Percentiles rank a stretch among this genome's conserved stretches.
Evolutionary conservation across 2,113 vertebrate species (phyloP).

Genomic region (Eptesicus fuscus): DNA sequence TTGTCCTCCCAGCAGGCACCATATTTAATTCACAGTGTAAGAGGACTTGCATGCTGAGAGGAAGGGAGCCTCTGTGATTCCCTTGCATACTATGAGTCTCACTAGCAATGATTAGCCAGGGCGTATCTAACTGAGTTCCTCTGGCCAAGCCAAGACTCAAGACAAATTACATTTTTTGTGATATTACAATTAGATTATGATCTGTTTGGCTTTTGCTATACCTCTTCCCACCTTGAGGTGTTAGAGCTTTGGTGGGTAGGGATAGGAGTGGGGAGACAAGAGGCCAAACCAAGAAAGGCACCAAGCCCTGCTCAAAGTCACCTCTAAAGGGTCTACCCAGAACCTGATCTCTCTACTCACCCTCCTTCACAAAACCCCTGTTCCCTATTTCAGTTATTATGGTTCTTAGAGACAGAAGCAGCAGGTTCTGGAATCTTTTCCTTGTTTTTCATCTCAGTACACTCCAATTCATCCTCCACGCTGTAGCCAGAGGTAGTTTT

Average conservation of each 20-base stretch:
- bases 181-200: background rate
- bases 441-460: background rate
- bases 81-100: background rate
- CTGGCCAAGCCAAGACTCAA: background rate
- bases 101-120: background rate
- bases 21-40: background rate
- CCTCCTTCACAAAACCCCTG: background rate
- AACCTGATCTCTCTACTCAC: fast-evolving
- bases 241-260: background rate
- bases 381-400: background rate
- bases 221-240: fast-evolving
- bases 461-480: background rate
- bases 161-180: background rate
- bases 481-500: slow-evolving; percentile 46
- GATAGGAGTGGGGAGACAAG: fast-evolving
- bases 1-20: background rate
- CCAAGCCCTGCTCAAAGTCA: background rate
- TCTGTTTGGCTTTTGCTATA: background rate
- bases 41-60: no score
- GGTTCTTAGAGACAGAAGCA: background rate
- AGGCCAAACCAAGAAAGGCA: background rate
- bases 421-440: background rate
- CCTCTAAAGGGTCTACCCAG: background rate
- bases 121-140: background rate
- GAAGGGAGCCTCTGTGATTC: background rate